Evolutionary conservation across 2,113 vertebrate species (phyloP).

Genomic region (Python bivittatus): DNA sequence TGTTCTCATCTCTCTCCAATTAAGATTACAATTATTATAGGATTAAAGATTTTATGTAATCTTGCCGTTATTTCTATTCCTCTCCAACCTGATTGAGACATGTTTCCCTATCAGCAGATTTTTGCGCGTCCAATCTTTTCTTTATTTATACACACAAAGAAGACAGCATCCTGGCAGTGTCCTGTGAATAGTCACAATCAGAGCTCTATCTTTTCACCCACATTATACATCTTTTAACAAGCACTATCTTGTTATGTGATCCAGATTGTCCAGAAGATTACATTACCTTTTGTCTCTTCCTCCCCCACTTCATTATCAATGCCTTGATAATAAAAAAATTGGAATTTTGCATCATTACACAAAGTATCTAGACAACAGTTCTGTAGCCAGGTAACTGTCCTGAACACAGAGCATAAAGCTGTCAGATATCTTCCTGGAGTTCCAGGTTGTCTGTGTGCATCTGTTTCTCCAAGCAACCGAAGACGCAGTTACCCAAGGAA

Average conservation of each 20-base stretch:
- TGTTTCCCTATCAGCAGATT: background rate
- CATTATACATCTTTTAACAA: background rate
- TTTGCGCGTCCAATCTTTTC: background rate
- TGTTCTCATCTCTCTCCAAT: background rate
- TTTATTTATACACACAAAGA: background rate
- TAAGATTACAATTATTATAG: background rate
- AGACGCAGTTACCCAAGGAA: background rate
- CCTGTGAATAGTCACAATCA: background rate
- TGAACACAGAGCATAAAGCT: background rate
- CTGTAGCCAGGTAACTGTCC: background rate
- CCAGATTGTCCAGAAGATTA: background rate
- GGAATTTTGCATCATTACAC: background rate
- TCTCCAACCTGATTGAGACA: background rate
- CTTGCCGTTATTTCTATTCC: background rate
- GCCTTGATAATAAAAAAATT: background rate
- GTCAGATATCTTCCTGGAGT: background rate
- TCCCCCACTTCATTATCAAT: background rate
- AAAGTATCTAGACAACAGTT: background rate
- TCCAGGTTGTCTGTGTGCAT: background rate
- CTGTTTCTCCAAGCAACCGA: background rate
- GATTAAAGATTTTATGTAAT: background rate
- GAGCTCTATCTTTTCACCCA: background rate
- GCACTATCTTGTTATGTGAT: background rate
- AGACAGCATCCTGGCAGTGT: background rate
- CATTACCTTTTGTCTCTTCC: background rate